Conservation (phyloP, 2,797 vertebrate genomes). For the Atherinosoma microstoma region DNA sequence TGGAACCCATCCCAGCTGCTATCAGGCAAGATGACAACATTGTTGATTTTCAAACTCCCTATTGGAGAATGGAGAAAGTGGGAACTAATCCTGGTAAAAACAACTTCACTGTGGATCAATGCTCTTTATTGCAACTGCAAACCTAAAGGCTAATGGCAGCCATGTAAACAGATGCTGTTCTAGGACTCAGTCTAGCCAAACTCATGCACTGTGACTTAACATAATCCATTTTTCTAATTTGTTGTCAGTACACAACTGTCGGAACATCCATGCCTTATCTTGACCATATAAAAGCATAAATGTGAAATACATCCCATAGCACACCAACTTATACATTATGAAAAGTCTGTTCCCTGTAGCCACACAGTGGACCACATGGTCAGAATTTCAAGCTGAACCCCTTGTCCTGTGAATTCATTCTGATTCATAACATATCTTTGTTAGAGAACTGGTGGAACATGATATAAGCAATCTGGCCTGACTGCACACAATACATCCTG, state of each 20-base stretch:
- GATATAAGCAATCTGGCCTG: slow-evolving; percentile 45
- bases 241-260: slow-evolving; percentile 7
- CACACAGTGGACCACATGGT: slow-evolving; percentile 31
- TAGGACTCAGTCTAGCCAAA: slow-evolving; percentile 34
- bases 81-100: slow-evolving; percentile 49
- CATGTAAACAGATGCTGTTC: slow-evolving; percentile 41
- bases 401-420: slow-evolving; percentile 30
- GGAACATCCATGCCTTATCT: slow-evolving; percentile 9
- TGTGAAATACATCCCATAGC: slow-evolving; percentile 3
- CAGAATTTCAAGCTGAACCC: slow-evolving; percentile 30
- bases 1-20: not conserved
- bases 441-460: slow-evolving; percentile 40
- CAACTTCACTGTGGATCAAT: slow-evolving; percentile 9
- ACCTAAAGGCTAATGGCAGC: slow-evolving; percentile 37
- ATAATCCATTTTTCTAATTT: slow-evolving; percentile 9
- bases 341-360: slow-evolving; percentile 16
- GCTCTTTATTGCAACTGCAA: slow-evolving; percentile 23
- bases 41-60: slow-evolving; percentile 38
- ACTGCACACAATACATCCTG: slow-evolving; percentile 46
- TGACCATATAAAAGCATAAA: slow-evolving; percentile 20
- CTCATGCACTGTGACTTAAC: slow-evolving; percentile 27
- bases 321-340: slow-evolving; percentile 3
- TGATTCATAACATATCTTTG: slow-evolving; percentile 43
- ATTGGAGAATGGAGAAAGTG: slow-evolving; percentile 33
- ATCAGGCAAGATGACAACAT: slow-evolving; percentile 10